A percentile compares a stretch with the other conserved stretches of the same genome.
Conservation (phyloP, 2,113 vertebrate species). For the Lophius piscatorius region DNA sequence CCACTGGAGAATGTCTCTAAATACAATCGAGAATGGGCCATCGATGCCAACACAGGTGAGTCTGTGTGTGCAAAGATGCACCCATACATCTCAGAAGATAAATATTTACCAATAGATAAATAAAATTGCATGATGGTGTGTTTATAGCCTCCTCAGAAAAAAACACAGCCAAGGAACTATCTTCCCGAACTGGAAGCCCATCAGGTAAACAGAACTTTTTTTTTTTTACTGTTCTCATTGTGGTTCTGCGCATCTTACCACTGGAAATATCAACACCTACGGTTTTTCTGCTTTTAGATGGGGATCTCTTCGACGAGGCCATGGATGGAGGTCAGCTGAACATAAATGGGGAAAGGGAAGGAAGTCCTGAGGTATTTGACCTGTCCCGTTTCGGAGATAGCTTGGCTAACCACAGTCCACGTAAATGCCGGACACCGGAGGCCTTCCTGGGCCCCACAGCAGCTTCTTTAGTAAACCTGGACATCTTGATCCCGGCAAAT, state of each 20-base stretch:
- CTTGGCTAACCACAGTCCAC: constrained; percentile 75
- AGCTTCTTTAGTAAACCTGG: constrained; percentile 92
- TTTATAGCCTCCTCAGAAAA: constrained; percentile 78
- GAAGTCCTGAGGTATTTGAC: constrained; percentile 84
- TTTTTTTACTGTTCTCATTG: background rate
- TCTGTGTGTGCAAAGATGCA: background rate
- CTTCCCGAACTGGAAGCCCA: constrained; percentile 79
- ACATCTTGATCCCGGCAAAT: constrained; percentile 83
- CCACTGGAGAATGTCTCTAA: constrained; percentile 66
- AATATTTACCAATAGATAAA: background rate
- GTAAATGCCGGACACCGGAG: constrained; percentile 84
- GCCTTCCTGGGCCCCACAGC: constrained; percentile 89
- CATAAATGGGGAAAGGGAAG: constrained; percentile 76
- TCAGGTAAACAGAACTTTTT: constrained; percentile 76
- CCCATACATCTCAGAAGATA: constrained; percentile 1
- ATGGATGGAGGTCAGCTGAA: constrained; percentile 84
- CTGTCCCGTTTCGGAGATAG: constrained; percentile 81
- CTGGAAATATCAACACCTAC: background rate
- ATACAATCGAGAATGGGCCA: constrained; percentile 62
- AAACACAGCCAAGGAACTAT: constrained; percentile 47
- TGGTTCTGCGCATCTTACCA: background rate
- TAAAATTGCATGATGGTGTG: constrained; percentile 2
- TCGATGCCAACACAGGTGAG: constrained; percentile 64
- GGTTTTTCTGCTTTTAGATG: constrained; percentile 75
- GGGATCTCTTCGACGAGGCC: constrained; percentile 87